Evolutionary conservation across 2,888 invertebrate species (phyloP), one percentile per base, ranked within the genome.

Genomic region (Nomada lathburiana): DNA sequence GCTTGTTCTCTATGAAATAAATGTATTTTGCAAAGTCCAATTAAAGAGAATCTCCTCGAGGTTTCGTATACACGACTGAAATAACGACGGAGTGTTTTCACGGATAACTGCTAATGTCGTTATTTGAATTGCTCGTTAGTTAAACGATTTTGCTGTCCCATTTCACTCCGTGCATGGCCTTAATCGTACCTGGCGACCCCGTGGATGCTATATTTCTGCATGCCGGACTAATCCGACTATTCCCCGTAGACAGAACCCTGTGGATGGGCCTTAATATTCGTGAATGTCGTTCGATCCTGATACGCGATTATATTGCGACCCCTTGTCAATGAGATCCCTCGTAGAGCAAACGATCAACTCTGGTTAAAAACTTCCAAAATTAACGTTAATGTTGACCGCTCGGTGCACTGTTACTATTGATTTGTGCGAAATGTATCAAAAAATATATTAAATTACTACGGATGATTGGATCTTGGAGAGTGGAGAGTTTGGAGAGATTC

Each of bases 181-280:
- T 62, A 64, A 59, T 62, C 70, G 76, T 68, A 63, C 79, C 52
- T 20, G 26, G 57, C 42, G 57, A 73, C 76, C 80, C 72, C 72
- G 60, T 62, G 79, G 80, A 42, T 69, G 82, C 85, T 75, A 84
- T 83, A 87, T 84, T 87, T 85, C 82, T 83, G 77, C 76, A 79
- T 82, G 67, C 83, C 79, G 82, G 73, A 83, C 75, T 90, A 89
- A 89, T 89, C 88, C 89, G 84, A 82, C 84, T 86, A 87, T 87
- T 90, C 87, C 87, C 76, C 83, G 18, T 18, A 42, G 62, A 42
- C 13, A 50, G 71, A 55, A n/a, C 71, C 20, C 72, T 26, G 42
- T 36, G 55, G 55, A 42, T 29, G 44, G 64, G 29, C 73, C 70
- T 79, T 79, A 82, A 82, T 79, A 77, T 82, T 79, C 70, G 50